A percentile compares a stretch with the other conserved stretches of the same genome.
Evolutionary conservation across 2,888 invertebrate genomes (phyloP).

Genomic region (Stenotaenia linearis): DNA sequence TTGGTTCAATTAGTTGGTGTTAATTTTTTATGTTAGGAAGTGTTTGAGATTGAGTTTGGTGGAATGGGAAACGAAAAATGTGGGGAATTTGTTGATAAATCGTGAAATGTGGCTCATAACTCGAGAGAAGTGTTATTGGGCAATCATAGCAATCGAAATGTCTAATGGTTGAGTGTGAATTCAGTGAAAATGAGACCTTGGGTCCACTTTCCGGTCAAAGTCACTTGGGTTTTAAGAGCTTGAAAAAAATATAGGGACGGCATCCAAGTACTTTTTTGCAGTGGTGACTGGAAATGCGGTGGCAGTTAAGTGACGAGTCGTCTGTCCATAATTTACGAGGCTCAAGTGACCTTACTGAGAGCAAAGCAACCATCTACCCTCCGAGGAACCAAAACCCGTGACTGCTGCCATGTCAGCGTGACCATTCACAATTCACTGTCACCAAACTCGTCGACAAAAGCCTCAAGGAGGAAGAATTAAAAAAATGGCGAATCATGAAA

Average conservation of each 20-base stretch:
- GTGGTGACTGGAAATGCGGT: background rate
- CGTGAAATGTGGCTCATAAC: background rate
- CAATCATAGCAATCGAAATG: background rate
- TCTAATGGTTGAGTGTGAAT: background rate
- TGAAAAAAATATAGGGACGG: background rate
- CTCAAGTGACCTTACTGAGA: background rate
- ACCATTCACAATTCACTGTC: slow-evolving; percentile 2
- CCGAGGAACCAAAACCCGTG: background rate
- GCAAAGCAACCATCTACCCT: background rate
- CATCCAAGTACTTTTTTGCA: background rate
- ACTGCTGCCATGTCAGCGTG: slow-evolving; percentile 9
- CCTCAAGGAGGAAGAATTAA: background rate
- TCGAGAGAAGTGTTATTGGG: background rate
- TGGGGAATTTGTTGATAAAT: too few species aligned
- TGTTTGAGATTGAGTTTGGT: too few species aligned
- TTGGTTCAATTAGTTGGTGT: too few species aligned
- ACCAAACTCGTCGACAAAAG: background rate
- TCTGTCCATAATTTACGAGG: slow-evolving; percentile 4
- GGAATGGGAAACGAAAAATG: too few species aligned
- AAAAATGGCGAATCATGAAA: background rate
- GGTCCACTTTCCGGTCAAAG: background rate
- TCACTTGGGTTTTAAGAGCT: background rate
- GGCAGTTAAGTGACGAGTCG: background rate
- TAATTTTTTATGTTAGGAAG: too few species aligned
- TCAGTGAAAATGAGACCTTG: background rate